phyloP scores from a whole-genome alignment of 2,888 invertebrate species.

The Teleiodes luculella region DNA sequence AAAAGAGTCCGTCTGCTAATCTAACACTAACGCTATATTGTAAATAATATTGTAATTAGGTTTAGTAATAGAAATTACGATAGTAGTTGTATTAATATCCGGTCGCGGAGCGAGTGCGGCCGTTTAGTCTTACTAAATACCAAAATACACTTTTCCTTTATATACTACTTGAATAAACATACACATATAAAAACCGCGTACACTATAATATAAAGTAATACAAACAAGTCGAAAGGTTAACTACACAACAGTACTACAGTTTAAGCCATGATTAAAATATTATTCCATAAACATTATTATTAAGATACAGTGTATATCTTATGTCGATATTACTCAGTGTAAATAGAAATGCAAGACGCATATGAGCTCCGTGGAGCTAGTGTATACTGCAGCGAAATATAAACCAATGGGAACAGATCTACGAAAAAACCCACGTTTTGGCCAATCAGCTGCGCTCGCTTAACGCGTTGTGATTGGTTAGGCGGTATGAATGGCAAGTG shows the following conservation, averaged over 20 bases:
- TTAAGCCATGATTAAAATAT: constrained; percentile 75
- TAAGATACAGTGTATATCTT: constrained; percentile 70
- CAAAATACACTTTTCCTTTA: constrained; percentile 72
- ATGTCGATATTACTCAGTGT: constrained; percentile 64
- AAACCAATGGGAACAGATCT: too few relatives aligned
- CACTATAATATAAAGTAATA: constrained; percentile 75
- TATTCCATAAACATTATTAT: constrained; percentile 69
- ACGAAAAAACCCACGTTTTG: too few relatives aligned
- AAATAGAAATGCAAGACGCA: constrained; percentile 58
- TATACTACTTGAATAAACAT: constrained; percentile 76
- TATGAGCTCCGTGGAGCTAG: constrained; percentile 21
- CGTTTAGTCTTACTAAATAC: constrained; percentile 54
- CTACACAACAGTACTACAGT: constrained; percentile 77
- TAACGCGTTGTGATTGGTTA: too few relatives aligned
- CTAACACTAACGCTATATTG: constrained; percentile 63
- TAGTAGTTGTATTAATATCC: constrained; percentile 69
- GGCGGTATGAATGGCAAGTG: too few relatives aligned
- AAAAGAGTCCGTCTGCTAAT: constrained; percentile 61
- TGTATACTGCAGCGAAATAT: too few relatives aligned
- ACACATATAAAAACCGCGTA: constrained; percentile 78
- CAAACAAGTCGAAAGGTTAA: constrained; percentile 76
- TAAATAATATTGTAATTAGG: too few relatives aligned
- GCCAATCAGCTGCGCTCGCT: too few relatives aligned
- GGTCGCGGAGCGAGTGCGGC: constrained; percentile 30
- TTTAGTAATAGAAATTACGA: constrained; percentile 59